phyloP scores from a whole-genome alignment of 92 coral and sea anemone species.

The Actinernus sp. region DNA sequence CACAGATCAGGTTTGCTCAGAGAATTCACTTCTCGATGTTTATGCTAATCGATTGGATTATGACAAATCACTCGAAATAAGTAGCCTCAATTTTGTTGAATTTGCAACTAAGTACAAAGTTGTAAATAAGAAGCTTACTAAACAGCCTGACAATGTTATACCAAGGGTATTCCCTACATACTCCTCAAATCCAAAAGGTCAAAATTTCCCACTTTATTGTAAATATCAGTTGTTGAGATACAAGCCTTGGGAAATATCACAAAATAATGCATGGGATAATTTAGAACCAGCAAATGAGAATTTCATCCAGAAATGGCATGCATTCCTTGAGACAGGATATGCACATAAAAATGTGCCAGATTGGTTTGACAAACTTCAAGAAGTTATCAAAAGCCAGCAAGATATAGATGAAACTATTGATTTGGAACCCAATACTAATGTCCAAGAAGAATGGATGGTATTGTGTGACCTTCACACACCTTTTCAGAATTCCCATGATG shows the following conservation, averaged over 20 bases:
- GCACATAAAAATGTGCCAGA: conserved; percentile 53
- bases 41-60: conserved; percentile 57
- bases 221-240: conserved; percentile 70
- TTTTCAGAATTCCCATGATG: conserved; percentile 5
- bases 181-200: conserved; percentile 67
- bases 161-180: conserved; percentile 66
- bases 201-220: conserved; percentile 46
- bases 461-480: conserved; percentile 51
- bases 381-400: conserved; percentile 42
- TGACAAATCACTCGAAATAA: conserved; percentile 29
- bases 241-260: conserved; percentile 41
- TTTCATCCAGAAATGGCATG: background rate
- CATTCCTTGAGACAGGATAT: conserved; percentile 49
- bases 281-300: conserved; percentile 37
- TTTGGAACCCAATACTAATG: background rate
- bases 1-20: conserved; percentile 32
- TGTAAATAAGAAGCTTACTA: conserved; percentile 50
- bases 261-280: conserved; percentile 68
- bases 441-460: conserved; percentile 59
- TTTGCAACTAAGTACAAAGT: conserved; percentile 67
- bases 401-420: conserved; percentile 22
- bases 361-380: conserved; percentile 63
- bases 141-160: conserved; percentile 53
- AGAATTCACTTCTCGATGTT: conserved; percentile 56
- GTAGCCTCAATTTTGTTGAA: conserved; percentile 41